Evolutionary conservation across 2,888 invertebrate genomes (phyloP), one percentile per base, ranked within the genome.

Genomic region (Nomada ruficornis): DNA sequence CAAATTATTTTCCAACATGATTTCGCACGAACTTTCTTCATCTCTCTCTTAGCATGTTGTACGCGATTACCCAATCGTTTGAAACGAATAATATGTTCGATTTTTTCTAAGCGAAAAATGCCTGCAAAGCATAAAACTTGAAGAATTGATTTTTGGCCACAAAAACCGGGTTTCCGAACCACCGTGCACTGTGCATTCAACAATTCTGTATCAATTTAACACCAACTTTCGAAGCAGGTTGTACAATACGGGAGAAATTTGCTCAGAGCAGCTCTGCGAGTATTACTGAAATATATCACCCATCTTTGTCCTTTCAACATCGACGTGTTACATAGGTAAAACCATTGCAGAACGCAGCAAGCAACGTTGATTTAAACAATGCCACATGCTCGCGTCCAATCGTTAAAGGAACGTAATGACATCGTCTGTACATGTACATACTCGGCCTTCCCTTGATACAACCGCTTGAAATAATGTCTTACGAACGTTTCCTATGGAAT

Each of bases 401-500:
- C 60, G 44, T 71, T 47, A 59, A 65, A 52, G 36, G n/a, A 65
- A 47, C 71, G 44, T 59, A 20, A 13, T 52, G 71, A 52, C 57
- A 76, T 57, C 57, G 36, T 60, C 60, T 36, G 55, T 63, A 54
- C 63, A 20, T 74, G 55, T 47, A n/a, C n/a, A n/a, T n/a, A 69
- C 47, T 13, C 36, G n/a, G 29, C 47, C 72, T 20, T 47, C 69
- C 44, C 5, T 70, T 50, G 54, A 64, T 70, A 59, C 59, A 57
- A 70, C 23, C 60, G 75, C 59, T 64, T n/a, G 54, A 47, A 75
- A 74, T 82, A 84, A 86, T 77, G 82, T 71, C 67, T 60, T 52
- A 72, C 77, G 71, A 85, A 79, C 77, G 73, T 82, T 65, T 77
- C 64, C 36, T 59, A 62, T 77, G 71, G 68, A 80, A 63, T 67